A percentile compares a stretch with the other conserved stretches of the same genome.
Evolutionary conservation across 2,888 invertebrate genomes (phyloP).

Genomic region (Troides aeacus): DNA sequence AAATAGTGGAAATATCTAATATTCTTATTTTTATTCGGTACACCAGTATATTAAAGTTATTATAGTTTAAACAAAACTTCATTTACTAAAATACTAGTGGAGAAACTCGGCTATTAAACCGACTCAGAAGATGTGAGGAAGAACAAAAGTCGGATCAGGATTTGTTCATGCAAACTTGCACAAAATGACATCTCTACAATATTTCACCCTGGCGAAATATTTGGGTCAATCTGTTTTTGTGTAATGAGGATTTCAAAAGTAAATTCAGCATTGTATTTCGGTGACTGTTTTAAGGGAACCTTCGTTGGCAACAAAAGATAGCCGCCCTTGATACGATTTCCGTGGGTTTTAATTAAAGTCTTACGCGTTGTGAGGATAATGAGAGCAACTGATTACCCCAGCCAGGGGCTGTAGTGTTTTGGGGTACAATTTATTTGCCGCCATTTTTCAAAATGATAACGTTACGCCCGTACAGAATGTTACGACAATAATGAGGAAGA

Average conservation of each 20-base stretch:
- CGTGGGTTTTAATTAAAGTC: constrained; percentile 76
- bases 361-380: constrained; percentile 63
- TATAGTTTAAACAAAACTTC: no score
- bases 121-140: not conserved
- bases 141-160: constrained; percentile 29
- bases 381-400: constrained; percentile 61
- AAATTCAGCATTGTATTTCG: constrained; percentile 74
- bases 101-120: not conserved
- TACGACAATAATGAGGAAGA: not conserved
- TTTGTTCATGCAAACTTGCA: constrained; percentile 76
- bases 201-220: constrained; percentile 72
- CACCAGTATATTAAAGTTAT: no score
- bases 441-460: constrained; percentile 41
- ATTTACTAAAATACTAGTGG: not conserved
- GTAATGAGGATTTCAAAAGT: constrained; percentile 75
- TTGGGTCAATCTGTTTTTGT: constrained; percentile 79
- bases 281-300: constrained; percentile 67
- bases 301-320: constrained; percentile 69
- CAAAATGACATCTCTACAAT: constrained; percentile 71
- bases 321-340: constrained; percentile 65
- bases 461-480: constrained; percentile 20
- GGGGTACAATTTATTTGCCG: constrained; percentile 52
- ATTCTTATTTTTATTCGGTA: no score
- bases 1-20: no score
- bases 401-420: constrained; percentile 48